Evolutionary conservation across 2,888 invertebrate species (phyloP).

Genomic region (Cerceris rybyensis): DNA sequence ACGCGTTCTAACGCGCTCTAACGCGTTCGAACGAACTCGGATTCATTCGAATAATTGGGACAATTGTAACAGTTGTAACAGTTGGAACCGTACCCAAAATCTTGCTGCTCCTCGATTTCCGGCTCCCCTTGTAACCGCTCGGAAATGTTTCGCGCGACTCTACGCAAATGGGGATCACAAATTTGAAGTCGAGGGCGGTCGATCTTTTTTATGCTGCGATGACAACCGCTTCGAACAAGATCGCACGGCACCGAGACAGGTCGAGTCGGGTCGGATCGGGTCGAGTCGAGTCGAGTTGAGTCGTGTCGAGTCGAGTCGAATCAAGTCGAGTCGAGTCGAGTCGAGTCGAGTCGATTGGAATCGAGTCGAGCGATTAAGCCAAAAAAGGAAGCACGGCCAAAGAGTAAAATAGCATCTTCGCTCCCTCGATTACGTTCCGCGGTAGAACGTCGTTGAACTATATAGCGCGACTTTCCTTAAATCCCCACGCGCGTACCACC

Average conservation of each 20-base stretch:
- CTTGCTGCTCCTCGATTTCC: too few species aligned
- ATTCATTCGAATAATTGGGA: too few species aligned
- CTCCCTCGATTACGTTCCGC: not conserved
- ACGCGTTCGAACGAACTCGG: slow-evolving; percentile 14
- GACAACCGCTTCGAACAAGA: not conserved
- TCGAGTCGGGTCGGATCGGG: too few species aligned
- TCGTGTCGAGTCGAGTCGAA: not conserved
- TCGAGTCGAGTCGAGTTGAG: not conserved
- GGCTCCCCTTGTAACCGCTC: too few species aligned
- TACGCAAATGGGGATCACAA: too few species aligned
- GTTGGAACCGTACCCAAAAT: too few species aligned
- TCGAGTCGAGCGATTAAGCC: not conserved
- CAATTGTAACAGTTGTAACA: too few species aligned
- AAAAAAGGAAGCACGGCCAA: slow-evolving; percentile 4
- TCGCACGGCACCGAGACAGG: not conserved
- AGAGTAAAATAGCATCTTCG: not conserved
- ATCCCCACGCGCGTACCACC: slow-evolving; percentile 54
- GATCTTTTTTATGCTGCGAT: not conserved
- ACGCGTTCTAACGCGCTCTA: too few species aligned
- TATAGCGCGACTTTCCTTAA: slow-evolving; percentile 15
- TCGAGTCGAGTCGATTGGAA: slow-evolving; percentile 10
- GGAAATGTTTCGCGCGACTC: too few species aligned
- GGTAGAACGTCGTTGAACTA: not conserved
- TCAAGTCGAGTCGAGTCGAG: not conserved
- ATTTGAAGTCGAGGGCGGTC: too few species aligned